Base-by-base conservation (phyloP, 2,113 vertebrate genomes). In the Lophura nycthemera region DNA sequence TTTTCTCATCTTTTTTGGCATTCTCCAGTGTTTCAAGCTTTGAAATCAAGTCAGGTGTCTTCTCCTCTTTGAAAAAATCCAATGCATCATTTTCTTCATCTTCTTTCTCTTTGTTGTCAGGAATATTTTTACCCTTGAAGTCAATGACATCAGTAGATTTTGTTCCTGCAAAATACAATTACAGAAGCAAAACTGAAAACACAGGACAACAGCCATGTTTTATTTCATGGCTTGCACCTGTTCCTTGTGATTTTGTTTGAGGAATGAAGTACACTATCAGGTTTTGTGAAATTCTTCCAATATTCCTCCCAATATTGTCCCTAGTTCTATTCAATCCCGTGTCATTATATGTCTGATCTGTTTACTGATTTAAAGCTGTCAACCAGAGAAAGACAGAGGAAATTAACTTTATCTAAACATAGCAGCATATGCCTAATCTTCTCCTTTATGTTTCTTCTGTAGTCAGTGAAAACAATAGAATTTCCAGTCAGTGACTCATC, bases 1-100 rank as follows among this genome's bases (percentile, higher is more conserved):
- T 78, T 57, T 63, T 42, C 17, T 90, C 86, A 50, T 65, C 65
- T 81, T 65, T 60, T 48, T 60, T 73, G 32, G 24, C 12, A 86
- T 91, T 70, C 83, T 65, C 36, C 30, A 45, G 25, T 29, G 40
- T 32, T 9, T 65, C 93, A 67, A 92, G 79, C 1, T 88, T 91
- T 18, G 88, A 95, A 20, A 80, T 81, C 50, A 96, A 78, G 43
- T 89, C 88, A 45, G 82, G 60, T 22, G 45, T 48, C 30, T 65
- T 95, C 30, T 98, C 97, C 57, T 97, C 97, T 92, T 93, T 94
- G 81, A 99, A 99, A 94, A 99, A 99, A 97, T 98, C 98, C 4
- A 97, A 54, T 4, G 50, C 66, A 21, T 97, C 98, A n/a, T 91
- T 95, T 60, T 96, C 96, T 22, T 97, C 91, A 15, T 96, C 94